Evolutionary conservation across 2,797 vertebrate species (phyloP).

Genomic region (Margarornis squamiger): DNA sequence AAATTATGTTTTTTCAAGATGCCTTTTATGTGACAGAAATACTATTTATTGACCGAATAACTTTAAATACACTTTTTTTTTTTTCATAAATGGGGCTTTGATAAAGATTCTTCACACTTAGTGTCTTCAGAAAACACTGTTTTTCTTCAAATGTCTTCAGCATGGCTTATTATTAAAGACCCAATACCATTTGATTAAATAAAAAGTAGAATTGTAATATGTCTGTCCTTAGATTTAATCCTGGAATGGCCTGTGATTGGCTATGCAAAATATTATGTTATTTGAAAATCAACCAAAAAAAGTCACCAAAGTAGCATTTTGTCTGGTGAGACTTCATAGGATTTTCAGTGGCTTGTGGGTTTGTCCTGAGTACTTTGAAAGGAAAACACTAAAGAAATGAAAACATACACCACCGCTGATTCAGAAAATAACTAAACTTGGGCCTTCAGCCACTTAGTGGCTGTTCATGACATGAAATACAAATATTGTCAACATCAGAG

Average conservation of each 20-base stretch:
- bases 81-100: neutral
- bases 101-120: neutral
- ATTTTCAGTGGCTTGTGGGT: neutral
- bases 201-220: neutral
- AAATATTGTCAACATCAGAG: neutral
- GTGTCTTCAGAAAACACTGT: neutral
- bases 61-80: neutral
- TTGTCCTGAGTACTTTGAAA: neutral
- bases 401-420: neutral
- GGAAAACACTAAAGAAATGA: neutral
- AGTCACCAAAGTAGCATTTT: neutral
- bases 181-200: neutral
- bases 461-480: neutral
- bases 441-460: neutral
- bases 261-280: neutral
- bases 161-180: neutral
- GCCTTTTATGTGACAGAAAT: neutral
- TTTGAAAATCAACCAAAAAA: neutral
- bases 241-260: neutral
- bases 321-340: neutral
- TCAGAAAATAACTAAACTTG: neutral
- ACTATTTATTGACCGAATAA: neutral
- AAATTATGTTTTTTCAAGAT: neutral
- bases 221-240: neutral
- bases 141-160: neutral